Conservation (phyloP, 2,888 invertebrate species). For the Drosophila longiperda region DNA sequence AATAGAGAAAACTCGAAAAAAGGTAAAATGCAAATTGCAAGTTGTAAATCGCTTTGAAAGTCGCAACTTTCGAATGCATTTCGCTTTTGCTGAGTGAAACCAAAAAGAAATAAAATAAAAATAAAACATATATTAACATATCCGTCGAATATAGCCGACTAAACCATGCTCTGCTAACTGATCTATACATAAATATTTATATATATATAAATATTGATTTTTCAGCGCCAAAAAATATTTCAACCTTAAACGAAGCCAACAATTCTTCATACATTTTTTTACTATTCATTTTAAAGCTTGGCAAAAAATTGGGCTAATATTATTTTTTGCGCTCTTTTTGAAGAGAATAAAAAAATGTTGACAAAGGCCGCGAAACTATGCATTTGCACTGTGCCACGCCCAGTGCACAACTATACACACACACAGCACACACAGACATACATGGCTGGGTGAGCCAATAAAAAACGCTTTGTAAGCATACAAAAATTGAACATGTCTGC, state of each 20-base stretch:
- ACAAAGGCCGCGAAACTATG: slow-evolving; percentile 72
- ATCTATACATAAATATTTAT: neutral
- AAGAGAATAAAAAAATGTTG: slow-evolving; percentile 20
- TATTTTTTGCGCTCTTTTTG: neutral
- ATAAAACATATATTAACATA: neutral
- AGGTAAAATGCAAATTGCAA: slow-evolving; percentile 35
- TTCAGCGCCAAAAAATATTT: neutral
- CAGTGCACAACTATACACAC: slow-evolving; percentile 5
- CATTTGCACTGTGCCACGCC: slow-evolving; percentile 43
- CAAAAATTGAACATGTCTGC: slow-evolving; percentile 69
- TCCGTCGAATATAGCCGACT: neutral
- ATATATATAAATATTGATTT: neutral
- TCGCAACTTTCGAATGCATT: slow-evolving; percentile 64
- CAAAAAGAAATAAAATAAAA: neutral
- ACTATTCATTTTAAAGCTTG: neutral
- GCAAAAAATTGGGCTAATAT: neutral
- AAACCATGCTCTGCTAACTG: neutral
- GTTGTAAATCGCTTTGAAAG: slow-evolving; percentile 42
- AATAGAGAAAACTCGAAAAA: slow-evolving; percentile 10
- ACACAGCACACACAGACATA: neutral
- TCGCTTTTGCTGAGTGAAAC: slow-evolving; percentile 47
- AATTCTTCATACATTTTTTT: neutral
- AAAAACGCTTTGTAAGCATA: slow-evolving; percentile 72
- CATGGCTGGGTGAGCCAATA: slow-evolving; percentile 45
- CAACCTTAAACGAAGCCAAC: neutral